Conservation (phyloP, 1,140 invertebrate genomes). For the Solenopsis invicta region DNA sequence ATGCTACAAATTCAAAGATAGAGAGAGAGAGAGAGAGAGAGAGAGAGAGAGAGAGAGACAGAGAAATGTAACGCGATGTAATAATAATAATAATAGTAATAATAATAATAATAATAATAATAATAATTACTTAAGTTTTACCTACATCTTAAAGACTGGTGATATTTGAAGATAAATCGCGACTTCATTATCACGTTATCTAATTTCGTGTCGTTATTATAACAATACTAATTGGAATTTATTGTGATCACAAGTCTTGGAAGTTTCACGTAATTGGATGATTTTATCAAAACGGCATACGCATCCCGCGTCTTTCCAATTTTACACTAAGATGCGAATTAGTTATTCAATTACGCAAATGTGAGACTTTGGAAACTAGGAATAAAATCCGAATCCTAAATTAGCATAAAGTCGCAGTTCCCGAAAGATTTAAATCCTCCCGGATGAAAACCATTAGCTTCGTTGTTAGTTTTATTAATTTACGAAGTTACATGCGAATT, state of each 20-base stretch:
- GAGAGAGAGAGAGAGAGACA: too few species aligned
- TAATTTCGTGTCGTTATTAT: constrained; percentile 5
- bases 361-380: constrained; percentile 27
- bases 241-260: not conserved
- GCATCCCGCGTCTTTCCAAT: constrained; percentile 10
- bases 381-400: constrained; percentile 30
- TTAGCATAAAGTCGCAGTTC: constrained; percentile 43
- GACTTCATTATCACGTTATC: not conserved
- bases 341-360: constrained; percentile 57
- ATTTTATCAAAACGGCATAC: constrained; percentile 3
- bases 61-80: too few species aligned
- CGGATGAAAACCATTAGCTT: not conserved
- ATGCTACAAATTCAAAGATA: not conserved
- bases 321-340: constrained; percentile 40
- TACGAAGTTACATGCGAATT: not conserved
- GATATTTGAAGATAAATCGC: constrained; percentile 1
- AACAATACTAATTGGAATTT: not conserved
- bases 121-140: constrained; percentile 4
- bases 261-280: constrained; percentile 39
- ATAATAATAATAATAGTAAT: too few species aligned
- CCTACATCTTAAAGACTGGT: not conserved
- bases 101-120: not conserved
- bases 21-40: not conserved
- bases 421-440: constrained; percentile 10
- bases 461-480: constrained; percentile 20